phyloP scores from a whole-genome alignment of 2,888 invertebrate genomes.

The Siphonodentalium dalli region DNA sequence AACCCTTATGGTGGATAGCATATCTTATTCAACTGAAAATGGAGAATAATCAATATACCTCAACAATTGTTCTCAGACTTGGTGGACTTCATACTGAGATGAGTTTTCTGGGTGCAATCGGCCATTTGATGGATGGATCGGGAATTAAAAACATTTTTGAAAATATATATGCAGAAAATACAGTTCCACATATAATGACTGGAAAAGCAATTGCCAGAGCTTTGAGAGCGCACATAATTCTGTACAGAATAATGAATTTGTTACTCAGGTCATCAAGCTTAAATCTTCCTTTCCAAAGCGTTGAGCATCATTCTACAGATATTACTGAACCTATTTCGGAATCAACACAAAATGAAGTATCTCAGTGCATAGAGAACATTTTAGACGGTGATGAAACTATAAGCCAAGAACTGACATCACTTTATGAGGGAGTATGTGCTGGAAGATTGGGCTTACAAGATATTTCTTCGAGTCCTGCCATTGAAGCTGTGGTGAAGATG shows the following conservation, averaged over 20 bases:
- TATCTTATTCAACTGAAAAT: conserved; percentile 16
- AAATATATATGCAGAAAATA: conserved; percentile 27
- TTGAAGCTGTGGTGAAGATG: background rate
- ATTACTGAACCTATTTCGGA: too few species aligned
- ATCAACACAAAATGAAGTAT: too few species aligned
- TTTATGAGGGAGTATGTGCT: conserved; percentile 1
- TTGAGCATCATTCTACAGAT: too few species aligned
- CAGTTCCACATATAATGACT: conserved; percentile 31
- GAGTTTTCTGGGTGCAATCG: conserved; percentile 35
- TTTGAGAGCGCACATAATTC: conserved; percentile 29
- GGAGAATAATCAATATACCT: conserved; percentile 8
- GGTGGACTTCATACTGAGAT: conserved; percentile 24
- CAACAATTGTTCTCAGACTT: conserved; percentile 14
- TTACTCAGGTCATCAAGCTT: too few species aligned
- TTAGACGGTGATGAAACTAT: too few species aligned
- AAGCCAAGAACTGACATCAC: too few species aligned
- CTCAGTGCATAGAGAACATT: too few species aligned
- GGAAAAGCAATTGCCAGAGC: conserved; percentile 31
- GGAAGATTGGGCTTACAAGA: background rate
- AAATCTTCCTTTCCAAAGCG: too few species aligned
- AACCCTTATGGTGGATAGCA: conserved; percentile 38
- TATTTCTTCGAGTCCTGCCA: background rate
- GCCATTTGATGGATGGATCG: conserved; percentile 31
- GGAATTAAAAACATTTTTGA: conserved; percentile 31
- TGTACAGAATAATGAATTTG: too few species aligned